Evolutionary conservation across 2,888 invertebrate species (phyloP).

Genomic region (Shargacucullia verbasci): DNA sequence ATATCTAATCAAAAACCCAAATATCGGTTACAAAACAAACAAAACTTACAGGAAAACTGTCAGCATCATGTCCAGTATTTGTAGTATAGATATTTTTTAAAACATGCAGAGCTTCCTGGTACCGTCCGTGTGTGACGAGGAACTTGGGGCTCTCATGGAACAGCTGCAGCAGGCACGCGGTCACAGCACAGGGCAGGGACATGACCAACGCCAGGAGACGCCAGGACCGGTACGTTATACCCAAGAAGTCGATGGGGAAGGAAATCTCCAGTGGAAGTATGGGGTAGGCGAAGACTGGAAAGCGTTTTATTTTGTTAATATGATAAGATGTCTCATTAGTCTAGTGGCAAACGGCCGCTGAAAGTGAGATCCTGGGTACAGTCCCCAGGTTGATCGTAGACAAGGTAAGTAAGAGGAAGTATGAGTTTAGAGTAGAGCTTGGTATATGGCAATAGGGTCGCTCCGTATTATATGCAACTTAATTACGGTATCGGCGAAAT

Average conservation of each 20-base stretch:
- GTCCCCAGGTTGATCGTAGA: too few relatives aligned
- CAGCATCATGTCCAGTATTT: slow-evolving; percentile 76
- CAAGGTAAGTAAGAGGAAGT: too few relatives aligned
- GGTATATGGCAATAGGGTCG: too few relatives aligned
- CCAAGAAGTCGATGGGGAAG: slow-evolving; percentile 79
- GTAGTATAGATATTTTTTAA: slow-evolving; percentile 77
- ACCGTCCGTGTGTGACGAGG: slow-evolving; percentile 89
- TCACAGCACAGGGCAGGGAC: slow-evolving; percentile 90
- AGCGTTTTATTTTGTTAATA: background rate
- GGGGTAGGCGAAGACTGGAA: slow-evolving; percentile 90
- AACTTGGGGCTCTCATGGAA: slow-evolving; percentile 95
- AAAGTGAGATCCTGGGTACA: too few relatives aligned
- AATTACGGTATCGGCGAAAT: too few relatives aligned
- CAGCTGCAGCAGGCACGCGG: slow-evolving; percentile 88
- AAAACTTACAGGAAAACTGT: slow-evolving; percentile 77
- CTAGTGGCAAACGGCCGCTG: too few relatives aligned
- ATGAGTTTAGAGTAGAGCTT: too few relatives aligned
- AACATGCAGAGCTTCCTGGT: slow-evolving; percentile 88
- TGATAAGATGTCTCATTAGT: too few relatives aligned
- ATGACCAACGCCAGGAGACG: slow-evolving; percentile 92
- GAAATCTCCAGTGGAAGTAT: slow-evolving; percentile 90
- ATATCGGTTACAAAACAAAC: background rate
- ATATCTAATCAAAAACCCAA: background rate
- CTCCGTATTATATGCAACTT: too few relatives aligned
- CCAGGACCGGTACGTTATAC: slow-evolving; percentile 92